Conservation (phyloP, 2,888 invertebrate genomes). For the Thereva nobilitata region DNA sequence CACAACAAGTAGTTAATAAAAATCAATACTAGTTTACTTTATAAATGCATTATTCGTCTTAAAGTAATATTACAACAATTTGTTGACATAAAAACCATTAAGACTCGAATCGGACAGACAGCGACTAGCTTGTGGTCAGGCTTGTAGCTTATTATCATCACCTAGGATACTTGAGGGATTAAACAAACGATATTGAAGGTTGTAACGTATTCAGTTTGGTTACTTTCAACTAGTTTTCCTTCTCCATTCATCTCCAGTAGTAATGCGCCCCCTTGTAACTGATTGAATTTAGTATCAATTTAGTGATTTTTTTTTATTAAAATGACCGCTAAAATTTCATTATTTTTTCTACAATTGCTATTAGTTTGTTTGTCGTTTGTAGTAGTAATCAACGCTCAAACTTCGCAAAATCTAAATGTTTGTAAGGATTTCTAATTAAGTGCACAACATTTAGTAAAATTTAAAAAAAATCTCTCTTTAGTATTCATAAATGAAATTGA, state of each 20-base stretch:
- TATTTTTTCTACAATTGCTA: constrained; percentile 1
- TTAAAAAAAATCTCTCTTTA: constrained; percentile 48
- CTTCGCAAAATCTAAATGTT: constrained; percentile 73
- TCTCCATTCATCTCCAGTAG: neutral
- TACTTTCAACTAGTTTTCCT: neutral
- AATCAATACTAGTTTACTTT: constrained; percentile 17
- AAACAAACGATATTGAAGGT: neutral
- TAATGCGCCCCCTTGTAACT: no score
- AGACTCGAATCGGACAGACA: neutral
- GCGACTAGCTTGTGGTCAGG: no score
- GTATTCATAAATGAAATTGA: constrained; percentile 77
- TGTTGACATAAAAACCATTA: constrained; percentile 22
- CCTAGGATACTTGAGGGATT: constrained; percentile 15
- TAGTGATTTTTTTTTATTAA: neutral
- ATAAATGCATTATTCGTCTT: neutral
- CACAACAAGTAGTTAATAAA: neutral
- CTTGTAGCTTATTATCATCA: constrained; percentile 7
- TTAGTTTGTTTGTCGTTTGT: neutral
- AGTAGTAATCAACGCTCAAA: constrained; percentile 59
- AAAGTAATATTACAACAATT: constrained; percentile 26
- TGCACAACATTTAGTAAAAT: neutral
- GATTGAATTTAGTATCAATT: neutral
- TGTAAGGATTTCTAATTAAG: constrained; percentile 62
- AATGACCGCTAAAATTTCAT: neutral
- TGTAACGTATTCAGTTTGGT: neutral